Percentiles rank a stretch among this genome's conserved stretches.
Evolutionary conservation across 2,888 invertebrate species (phyloP).

Genomic region (Melieria picta): DNA sequence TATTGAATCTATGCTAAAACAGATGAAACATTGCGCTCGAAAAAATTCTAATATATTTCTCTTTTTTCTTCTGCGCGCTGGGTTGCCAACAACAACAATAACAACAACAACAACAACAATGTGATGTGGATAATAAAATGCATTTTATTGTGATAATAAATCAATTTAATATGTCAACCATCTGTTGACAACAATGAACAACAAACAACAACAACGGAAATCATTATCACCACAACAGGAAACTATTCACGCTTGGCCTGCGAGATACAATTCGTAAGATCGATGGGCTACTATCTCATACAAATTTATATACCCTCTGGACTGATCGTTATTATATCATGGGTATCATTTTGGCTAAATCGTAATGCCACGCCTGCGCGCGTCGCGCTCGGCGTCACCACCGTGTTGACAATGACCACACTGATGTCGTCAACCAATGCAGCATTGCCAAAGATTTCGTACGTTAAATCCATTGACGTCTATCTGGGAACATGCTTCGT

Average conservation of each 20-base stretch:
- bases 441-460: constrained; percentile 96
- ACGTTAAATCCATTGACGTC: constrained; percentile 97
- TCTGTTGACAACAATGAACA: too few species aligned
- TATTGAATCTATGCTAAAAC: neutral
- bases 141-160: too few species aligned
- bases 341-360: constrained; percentile 97
- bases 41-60: constrained; percentile 27
- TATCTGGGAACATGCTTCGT: constrained; percentile 98
- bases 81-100: neutral
- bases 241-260: constrained; percentile 96
- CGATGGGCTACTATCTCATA: constrained; percentile 98
- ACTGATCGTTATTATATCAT: constrained; percentile 95
- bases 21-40: constrained; percentile 2
- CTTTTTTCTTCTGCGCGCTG: constrained; percentile 26
- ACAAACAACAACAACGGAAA: constrained; percentile 1
- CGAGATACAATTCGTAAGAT: constrained; percentile 96
- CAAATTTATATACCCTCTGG: constrained; percentile 98
- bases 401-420: constrained; percentile 97
- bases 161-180: too few species aligned
- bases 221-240: constrained; percentile 70
- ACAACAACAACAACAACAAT: neutral
- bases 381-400: constrained; percentile 93
- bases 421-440: constrained; percentile 97
- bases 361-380: constrained; percentile 94
- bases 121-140: neutral